phyloP scores from a whole-genome alignment of 2,113 vertebrate genomes.

The Suncus etruscus region DNA sequence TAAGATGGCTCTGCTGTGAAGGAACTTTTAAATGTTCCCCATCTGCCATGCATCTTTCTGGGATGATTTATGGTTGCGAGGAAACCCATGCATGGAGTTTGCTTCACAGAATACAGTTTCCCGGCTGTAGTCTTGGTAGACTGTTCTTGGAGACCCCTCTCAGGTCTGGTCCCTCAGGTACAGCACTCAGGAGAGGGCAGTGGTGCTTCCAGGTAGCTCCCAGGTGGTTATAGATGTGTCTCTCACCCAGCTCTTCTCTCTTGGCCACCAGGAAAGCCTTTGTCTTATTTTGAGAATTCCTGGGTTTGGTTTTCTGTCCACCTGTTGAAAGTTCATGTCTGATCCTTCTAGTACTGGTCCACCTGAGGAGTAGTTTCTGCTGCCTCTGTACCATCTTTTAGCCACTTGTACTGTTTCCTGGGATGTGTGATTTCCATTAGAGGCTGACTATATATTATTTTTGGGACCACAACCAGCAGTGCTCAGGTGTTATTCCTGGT shows the following conservation, averaged over 20 bases:
- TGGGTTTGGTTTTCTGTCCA: conserved; percentile 13
- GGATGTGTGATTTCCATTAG: conserved; percentile 10
- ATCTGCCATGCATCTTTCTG: too few species aligned
- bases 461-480: too few species aligned
- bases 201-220: too few species aligned
- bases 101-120: too few species aligned
- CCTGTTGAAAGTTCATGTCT: background rate
- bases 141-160: too few species aligned
- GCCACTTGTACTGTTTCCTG: conserved; percentile 35
- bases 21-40: background rate
- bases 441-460: background rate
- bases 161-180: too few species aligned
- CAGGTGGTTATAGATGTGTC: too few species aligned
- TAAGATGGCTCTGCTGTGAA: background rate
- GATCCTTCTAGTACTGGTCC: background rate
- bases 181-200: too few species aligned
- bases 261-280: background rate
- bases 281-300: conserved; percentile 18
- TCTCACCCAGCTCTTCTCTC: background rate
- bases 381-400: conserved; percentile 27
- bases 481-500: too few species aligned
- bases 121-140: too few species aligned
- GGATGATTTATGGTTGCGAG: too few species aligned
- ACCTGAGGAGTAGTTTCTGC: background rate
- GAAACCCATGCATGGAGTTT: too few species aligned